Conservation (phyloP, 2,797 vertebrate species). For the Molossus alvarezi region DNA sequence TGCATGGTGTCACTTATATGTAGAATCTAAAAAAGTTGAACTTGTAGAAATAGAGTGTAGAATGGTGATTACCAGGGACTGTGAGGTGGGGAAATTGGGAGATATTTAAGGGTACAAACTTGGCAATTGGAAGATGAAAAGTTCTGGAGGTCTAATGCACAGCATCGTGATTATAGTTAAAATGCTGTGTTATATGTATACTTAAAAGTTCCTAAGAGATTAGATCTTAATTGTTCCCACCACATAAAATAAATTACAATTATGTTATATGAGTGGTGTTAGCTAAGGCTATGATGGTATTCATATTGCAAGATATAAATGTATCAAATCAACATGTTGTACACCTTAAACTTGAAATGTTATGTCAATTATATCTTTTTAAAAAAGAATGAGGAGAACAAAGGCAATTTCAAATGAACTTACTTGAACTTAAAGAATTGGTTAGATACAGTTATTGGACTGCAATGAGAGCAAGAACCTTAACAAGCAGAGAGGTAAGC, state of each 20-base stretch:
- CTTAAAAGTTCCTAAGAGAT: not conserved
- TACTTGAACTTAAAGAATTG: not conserved
- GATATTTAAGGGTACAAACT: not conserved
- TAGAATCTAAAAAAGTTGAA: not conserved
- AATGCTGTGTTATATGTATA: not conserved
- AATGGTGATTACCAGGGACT: not conserved
- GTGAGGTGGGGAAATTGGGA: not conserved
- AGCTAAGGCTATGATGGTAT: too few relatives aligned
- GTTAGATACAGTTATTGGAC: not conserved
- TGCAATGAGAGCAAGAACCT: not conserved
- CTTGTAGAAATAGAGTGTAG: not conserved
- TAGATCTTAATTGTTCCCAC: not conserved
- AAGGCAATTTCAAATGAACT: not conserved
- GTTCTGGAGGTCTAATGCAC: not conserved
- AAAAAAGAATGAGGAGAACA: not conserved
- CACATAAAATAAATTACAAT: not conserved
- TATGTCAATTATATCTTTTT: not conserved
- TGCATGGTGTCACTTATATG: not conserved
- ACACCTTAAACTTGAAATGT: too few relatives aligned
- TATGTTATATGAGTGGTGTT: not conserved
- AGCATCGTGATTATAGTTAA: not conserved
- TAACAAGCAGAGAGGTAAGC: not conserved
- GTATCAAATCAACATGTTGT: too few relatives aligned
- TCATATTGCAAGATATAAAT: too few relatives aligned
- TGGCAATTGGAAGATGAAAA: not conserved